Base-by-base conservation (phyloP, 2,113 vertebrate genomes). In the Ptyas mucosa region DNA sequence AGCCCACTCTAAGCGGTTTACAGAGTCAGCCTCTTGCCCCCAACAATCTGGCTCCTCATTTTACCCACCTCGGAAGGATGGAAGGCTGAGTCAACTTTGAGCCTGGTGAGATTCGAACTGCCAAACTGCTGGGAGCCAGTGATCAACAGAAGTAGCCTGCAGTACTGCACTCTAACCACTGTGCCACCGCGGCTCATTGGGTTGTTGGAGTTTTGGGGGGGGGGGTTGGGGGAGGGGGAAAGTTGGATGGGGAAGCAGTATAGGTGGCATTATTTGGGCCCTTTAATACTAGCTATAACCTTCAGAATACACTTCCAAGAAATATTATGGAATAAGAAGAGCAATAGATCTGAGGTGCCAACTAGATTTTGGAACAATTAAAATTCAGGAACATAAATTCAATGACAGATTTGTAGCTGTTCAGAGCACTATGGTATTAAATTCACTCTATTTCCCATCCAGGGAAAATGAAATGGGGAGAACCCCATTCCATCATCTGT, bases 401-500 rank as follows among this genome's bases (percentile, higher is more conserved):
- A 49, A 89, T 91, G 64, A 52, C 58, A 54, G 61, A 49, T 54
- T 49, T 57, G 20, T n/a, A 53, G n/a, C 14, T 49, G 87, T 87
- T 93, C 93, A 93, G 46, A 95, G 89, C 85, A 90, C 88, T 90
- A 96, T 96, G 94, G 94, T 81, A 89, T 61, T 64, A 75, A 94
- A 96, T 55, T 94, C 75, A 93, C 92, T 94, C 39, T 69, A 61
- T 90, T 96, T 87, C 92, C 94, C 52, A 58, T 90, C 52, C 55
- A 18, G 46, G 75, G 55, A 21, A 81, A 81, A 34, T 24, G 39
- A 52, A 51, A 18, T 2, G 26, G n/a, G 29, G 49, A 39, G 34
- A 81, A 55, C 91, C 95, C 91, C 87, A 92, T 96, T 96, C 93
- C 93, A 88, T 97, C 92, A 93, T 94, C 96, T 95, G 85, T 39